Percentiles rank a stretch among this genome's conserved stretches.
Conservation (phyloP, 2,888 invertebrate genomes). For the Hedya salicella region DNA sequence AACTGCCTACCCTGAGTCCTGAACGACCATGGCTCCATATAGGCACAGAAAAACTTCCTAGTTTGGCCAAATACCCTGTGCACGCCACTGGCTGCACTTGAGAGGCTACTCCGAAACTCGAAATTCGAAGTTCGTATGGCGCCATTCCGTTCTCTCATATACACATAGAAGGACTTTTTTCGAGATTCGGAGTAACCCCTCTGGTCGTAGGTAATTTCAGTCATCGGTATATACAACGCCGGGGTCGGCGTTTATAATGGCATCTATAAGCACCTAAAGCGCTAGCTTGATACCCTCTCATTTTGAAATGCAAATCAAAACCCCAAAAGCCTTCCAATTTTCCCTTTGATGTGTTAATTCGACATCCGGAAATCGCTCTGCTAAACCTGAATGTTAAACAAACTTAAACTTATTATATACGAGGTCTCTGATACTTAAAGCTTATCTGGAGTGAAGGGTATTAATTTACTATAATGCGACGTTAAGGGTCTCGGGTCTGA, state of each 20-base stretch:
- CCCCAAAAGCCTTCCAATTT: slow-evolving; percentile 65
- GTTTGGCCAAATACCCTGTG: no score
- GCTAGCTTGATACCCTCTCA: slow-evolving; percentile 47
- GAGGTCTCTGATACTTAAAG: slow-evolving; percentile 29
- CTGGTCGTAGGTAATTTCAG: slow-evolving; percentile 2
- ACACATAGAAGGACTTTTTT: no score
- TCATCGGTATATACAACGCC: slow-evolving; percentile 16
- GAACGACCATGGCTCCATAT: no score
- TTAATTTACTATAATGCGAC: slow-evolving; percentile 47
- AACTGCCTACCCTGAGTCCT: no score
- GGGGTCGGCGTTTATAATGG: slow-evolving; percentile 13
- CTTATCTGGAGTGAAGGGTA: slow-evolving; percentile 22
- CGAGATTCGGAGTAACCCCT: no score
- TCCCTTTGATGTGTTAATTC: slow-evolving; percentile 81
- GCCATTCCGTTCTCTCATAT: no score
- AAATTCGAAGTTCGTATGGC: no score
- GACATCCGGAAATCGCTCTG: slow-evolving; percentile 61
- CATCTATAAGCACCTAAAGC: slow-evolving; percentile 27
- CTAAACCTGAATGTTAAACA: slow-evolving; percentile 52
- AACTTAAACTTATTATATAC: slow-evolving; percentile 37
- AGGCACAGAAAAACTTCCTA: no score
- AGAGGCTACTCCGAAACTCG: no score
- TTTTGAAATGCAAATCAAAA: slow-evolving; percentile 81
- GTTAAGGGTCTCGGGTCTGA: slow-evolving; percentile 46
- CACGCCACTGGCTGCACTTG: no score